Evolutionary conservation across 2,888 invertebrate species (phyloP), one percentile per base, ranked within the genome.

Genomic region (Stictocephala bisonia): DNA sequence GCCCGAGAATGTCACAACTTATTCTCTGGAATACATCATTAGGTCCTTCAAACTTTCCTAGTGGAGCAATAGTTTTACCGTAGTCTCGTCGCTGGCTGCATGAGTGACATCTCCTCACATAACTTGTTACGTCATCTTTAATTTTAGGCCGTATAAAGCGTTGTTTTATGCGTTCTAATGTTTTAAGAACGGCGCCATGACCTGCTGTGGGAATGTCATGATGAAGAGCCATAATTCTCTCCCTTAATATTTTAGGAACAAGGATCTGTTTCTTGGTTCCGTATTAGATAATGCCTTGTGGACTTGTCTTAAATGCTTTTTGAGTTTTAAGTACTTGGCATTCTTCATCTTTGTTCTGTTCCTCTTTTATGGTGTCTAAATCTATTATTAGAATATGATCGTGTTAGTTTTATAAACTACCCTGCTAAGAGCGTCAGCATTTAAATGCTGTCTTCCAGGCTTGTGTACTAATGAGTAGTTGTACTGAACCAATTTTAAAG

Each of bases 141-240:
- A 44, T 44, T 4, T 44, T 44, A 11, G 7, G 7, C 44, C 44
- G 15, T 15, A 78, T 76, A 71, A 78, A 82, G n/a, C 77, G 72
- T 71, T 77, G 56, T 77, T 74, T 48, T 11, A 82, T 75, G 15
- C 71, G 73, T n/a, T 71, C 71, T 4, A 7, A 74, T 71, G 0
- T 81, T 81, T 71, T 79, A 78, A 9, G 79, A 74, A 15, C 15
- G 6, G 9, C 44, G 4, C 11, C 44, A 44, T 44, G 44, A 7
- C 44, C 44, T 4, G 15, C 44, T 15, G 44, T 44, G 7, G 44
- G 44, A n/a, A 44, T 7, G 44, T 44, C 44, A 15, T 44, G 44
- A 15, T 44, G 44, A 7, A 44, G 44, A 7, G 4, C 11, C 44
- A 44, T 11, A 1, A 72, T 13, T 15, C 15, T 15, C 15, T 44